Evolutionary conservation across 2,797 vertebrate species (phyloP), one percentile per base, ranked within the genome.

Genomic region (Sebastes aleutianus): DNA sequence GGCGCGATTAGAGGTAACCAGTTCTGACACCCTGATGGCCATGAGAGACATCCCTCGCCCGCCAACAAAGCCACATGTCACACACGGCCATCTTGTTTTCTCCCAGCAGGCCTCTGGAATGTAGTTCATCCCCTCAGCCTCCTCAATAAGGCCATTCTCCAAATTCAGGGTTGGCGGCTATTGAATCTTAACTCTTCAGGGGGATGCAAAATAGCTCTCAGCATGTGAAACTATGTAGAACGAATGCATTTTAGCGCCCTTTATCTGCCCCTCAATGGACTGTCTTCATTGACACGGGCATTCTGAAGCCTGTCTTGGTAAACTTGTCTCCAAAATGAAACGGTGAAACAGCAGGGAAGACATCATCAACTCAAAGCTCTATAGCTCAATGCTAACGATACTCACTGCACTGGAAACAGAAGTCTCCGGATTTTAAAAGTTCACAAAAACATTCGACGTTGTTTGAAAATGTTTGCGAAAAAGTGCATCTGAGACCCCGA

Each of bases 41-140:
- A 91, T 94, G 93, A 93, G 95, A 95, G 93, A 93, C 93, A 95
- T 95, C 94, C 89, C 92, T 91, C 62, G 89, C 84, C 88, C 20
- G 63, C 90, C 92, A 93, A 95, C 94, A 95, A 96, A 95, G 93
- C 91, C 90, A 84, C 91, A 93, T 94, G 94, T 95, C 94, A 95
- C 92, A 91, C 87, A 79, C 91, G 83, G 92, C 94, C 93, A 93
- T 95, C 91, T 94, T 94, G 92, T 89, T 94, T 94, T 93, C 89
- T 93, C 92, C 91, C 90, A 91, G 89, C 88, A 91, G 91, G 82
- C 81, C 88, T 80, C 76, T 93, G 93, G 94, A 95, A 93, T 92
- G 93, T 91, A 79, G 88, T 93, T 92, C 91, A 90, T 87, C 89
- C 91, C 87, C 84, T 91, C 56, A 29, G 79, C 77, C 85, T 92